phyloP scores from a whole-genome alignment of 30 jellyfish, hydroid and myxozoan genomes.

The Aurelia sp. region DNA sequence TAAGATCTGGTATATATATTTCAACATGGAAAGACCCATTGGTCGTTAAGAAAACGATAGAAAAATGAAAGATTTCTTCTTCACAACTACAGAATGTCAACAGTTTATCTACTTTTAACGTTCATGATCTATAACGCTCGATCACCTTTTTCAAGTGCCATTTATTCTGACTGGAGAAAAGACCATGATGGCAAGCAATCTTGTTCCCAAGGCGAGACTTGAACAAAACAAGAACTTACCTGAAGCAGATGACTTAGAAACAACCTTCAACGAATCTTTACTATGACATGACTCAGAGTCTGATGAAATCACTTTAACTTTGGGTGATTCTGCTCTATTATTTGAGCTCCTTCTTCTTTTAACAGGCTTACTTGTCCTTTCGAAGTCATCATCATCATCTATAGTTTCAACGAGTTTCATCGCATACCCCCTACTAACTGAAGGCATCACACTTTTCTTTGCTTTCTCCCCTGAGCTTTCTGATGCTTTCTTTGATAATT shows the following conservation, averaged over 20 bases:
- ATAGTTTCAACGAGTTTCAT: conserved; percentile 37
- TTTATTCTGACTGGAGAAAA: too few species aligned
- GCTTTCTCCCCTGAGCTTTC: not conserved
- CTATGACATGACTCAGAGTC: conserved; percentile 50
- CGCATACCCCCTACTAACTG: conserved; percentile 31
- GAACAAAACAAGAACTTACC: not conserved
- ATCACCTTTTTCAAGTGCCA: too few species aligned
- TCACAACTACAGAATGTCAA: too few species aligned
- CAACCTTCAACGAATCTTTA: not conserved
- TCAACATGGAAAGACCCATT: too few species aligned
- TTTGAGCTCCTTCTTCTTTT: conserved; percentile 3
- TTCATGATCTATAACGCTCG: too few species aligned
- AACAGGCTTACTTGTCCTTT: conserved; percentile 53
- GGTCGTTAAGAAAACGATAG: too few species aligned
- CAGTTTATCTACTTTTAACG: too few species aligned
- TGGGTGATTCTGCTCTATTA: conserved; percentile 13
- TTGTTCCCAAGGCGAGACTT: too few species aligned
- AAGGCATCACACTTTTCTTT: conserved; percentile 36
- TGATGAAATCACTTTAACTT: conserved; percentile 37
- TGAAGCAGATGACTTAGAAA: not conserved
- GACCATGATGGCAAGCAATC: too few species aligned
- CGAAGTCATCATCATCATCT: conserved; percentile 65
- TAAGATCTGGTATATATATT: too few species aligned
- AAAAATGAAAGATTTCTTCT: too few species aligned
- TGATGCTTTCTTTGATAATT: conserved; percentile 16